phyloP scores from a whole-genome alignment of 2,797 vertebrate species.

The Phalanger gymnotis region DNA sequence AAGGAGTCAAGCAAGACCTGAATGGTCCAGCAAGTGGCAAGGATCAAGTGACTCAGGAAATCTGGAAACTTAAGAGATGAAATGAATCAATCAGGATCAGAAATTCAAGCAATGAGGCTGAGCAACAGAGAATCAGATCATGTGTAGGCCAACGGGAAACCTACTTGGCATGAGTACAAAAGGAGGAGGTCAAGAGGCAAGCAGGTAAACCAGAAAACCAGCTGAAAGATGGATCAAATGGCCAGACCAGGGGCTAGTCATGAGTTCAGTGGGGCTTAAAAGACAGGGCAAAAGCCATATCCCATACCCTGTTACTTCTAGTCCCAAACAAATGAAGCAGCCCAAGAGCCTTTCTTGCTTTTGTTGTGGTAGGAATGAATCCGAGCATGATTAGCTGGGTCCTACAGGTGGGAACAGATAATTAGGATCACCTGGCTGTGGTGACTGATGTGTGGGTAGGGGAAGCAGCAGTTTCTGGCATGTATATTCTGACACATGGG shows the following conservation, averaged over 20 bases:
- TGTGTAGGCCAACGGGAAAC: background rate
- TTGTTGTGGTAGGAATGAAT: background rate
- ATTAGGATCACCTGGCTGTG: background rate
- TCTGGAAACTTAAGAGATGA: background rate
- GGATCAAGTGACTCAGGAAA: background rate
- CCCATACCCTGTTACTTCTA: background rate
- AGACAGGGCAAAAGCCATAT: background rate
- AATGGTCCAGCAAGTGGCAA: background rate
- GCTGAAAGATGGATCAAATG: background rate
- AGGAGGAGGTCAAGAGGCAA: background rate
- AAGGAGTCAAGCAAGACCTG: background rate
- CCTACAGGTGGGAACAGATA: background rate
- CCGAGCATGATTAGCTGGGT: background rate
- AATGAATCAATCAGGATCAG: background rate
- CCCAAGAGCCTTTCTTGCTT: background rate
- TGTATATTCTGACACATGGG: slow-evolving; percentile 8
- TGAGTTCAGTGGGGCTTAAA: background rate
- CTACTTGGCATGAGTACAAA: background rate
- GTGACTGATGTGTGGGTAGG: background rate
- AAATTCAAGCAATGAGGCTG: background rate
- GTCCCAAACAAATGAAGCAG: background rate
- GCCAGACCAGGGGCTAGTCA: background rate
- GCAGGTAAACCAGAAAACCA: background rate
- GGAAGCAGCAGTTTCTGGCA: slow-evolving; percentile 11
- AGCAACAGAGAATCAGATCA: background rate